A percentile compares a stretch with the other conserved stretches of the same genome.
phyloP scores from a whole-genome alignment of 2,797 vertebrate genomes.

The Bufotes viridis region DNA sequence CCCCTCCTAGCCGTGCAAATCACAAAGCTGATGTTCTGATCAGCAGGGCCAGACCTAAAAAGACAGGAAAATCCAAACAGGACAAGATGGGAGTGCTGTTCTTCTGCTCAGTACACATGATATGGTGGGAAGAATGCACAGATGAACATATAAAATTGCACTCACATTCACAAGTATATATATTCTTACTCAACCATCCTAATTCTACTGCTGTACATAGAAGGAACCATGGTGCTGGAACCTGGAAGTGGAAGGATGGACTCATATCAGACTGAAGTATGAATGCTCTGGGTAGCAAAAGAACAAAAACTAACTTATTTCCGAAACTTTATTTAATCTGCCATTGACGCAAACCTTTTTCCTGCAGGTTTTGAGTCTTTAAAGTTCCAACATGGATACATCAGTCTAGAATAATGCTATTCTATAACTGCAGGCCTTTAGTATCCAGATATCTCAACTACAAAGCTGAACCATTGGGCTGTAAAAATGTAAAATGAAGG shows the following conservation, averaged over 20 bases:
- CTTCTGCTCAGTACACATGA: background rate
- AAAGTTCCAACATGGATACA: background rate
- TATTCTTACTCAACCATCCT: background rate
- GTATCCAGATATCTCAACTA: background rate
- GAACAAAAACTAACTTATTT: background rate
- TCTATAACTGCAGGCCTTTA: background rate
- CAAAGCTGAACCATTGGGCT: background rate
- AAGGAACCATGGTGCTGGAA: background rate
- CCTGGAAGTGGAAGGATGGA: background rate
- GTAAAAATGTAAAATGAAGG: background rate
- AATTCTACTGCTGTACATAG: background rate
- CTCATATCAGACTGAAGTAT: background rate
- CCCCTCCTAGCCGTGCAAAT: conserved; percentile 41
- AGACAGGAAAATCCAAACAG: background rate
- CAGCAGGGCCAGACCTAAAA: conserved; percentile 15
- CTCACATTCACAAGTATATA: background rate
- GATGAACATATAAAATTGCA: conserved; percentile 8
- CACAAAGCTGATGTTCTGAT: conserved; percentile 12
- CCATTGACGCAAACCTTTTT: background rate
- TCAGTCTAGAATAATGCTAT: background rate
- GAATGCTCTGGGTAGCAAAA: background rate
- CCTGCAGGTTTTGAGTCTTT: background rate
- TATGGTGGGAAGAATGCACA: background rate
- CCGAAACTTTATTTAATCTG: background rate
- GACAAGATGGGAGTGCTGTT: background rate